These are phyloP conservation scores for Acanthis flammea DNA, from an alignment of 2,797 vertebrate genomes.

Conservation along the genomic window DNA sequence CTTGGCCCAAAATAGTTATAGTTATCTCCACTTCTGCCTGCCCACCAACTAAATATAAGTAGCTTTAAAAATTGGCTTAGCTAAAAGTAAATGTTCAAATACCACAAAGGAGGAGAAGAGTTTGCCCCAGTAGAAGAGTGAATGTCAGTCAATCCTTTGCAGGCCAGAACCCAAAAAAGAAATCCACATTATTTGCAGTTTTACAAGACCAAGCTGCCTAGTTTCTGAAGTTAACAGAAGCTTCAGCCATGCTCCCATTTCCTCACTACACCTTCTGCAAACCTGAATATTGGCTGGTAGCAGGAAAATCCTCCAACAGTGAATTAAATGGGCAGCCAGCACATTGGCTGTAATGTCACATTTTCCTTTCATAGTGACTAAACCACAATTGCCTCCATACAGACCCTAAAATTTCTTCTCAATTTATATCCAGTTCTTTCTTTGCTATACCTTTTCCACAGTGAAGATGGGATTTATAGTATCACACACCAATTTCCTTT, in stretches of 20 bases:
- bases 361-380: neutral
- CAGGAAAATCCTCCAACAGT: neutral
- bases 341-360: neutral
- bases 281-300: neutral
- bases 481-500: neutral
- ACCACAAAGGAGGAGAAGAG: neutral
- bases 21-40: neutral
- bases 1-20: neutral
- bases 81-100: neutral
- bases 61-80: neutral
- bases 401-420: neutral
- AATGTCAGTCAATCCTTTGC: neutral
- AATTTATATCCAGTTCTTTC: neutral
- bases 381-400: neutral
- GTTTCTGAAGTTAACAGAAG: neutral
- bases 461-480: neutral
- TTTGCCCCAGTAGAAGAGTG: neutral
- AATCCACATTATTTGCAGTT: neutral
- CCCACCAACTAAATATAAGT: neutral
- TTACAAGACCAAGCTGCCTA: neutral
- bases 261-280: neutral
- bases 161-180: neutral
- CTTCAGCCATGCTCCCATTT: neutral
- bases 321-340: neutral
- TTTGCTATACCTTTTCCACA: neutral